Conservation (phyloP, 2,797 vertebrate species). For the Phaenicophaeus curvirostris region DNA sequence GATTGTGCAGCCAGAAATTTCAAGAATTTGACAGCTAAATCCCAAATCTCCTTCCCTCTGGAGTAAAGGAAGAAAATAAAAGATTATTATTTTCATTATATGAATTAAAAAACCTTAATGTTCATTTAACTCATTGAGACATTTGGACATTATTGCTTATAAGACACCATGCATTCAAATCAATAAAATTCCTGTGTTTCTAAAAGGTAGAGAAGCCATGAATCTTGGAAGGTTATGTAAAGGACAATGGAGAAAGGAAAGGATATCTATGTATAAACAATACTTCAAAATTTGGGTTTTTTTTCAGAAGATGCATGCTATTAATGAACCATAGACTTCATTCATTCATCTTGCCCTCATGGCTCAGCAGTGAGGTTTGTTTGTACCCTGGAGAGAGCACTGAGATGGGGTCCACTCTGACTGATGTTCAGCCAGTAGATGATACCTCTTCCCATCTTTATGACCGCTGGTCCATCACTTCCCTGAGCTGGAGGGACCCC, state of each 20-base stretch:
- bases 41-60: neutral
- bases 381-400: neutral
- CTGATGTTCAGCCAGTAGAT: neutral
- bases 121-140: neutral
- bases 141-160: neutral
- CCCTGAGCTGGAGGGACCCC: accelerated
- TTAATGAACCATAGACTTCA: neutral
- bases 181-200: neutral
- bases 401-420: neutral
- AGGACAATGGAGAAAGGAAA: neutral
- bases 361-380: neutral
- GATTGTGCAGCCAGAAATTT: neutral
- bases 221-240: neutral
- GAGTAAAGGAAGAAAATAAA: neutral
- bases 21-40: neutral
- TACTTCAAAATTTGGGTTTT: neutral
- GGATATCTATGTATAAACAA: too few species aligned
- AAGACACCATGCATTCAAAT: neutral
- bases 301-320: neutral
- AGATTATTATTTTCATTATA: neutral
- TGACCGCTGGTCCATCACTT: neutral
- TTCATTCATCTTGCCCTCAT: accelerated
- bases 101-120: neutral
- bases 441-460: neutral
- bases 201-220: neutral